Evolutionary conservation across 2,797 vertebrate species (phyloP), one percentile per base, ranked within the genome.

Genomic region (Eurystomus glaucurus): DNA sequence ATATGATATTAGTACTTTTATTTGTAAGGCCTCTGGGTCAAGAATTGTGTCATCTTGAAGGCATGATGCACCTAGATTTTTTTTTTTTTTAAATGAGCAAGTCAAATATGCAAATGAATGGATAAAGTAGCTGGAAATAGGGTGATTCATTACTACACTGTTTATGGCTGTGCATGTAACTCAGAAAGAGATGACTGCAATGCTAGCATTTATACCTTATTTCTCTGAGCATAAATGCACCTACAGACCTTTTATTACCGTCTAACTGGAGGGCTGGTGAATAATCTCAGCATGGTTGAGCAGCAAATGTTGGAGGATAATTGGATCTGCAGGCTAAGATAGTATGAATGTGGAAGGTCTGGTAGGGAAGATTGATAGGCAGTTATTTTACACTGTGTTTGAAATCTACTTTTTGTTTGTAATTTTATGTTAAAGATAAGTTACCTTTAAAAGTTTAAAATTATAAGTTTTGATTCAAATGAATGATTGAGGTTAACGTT

Each of bases 251-350:
- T 97, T 97, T 98, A 98, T 98, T 98, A 91, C 96, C 96, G 90
- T 95, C 88, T 98, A 95, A 97, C 97, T 98, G 94, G 96, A 98
- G 94, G 96, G 95, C 85, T 64, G 87, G 92, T 93, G 96, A 97
- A 97, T 98, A 97, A 97, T 96, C 96, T 98, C 97, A 97, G 96
- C 95, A 95, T 97, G 97, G 96, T 93, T 98, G 97, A 98, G 86
- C 97, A 98, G 96, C 97, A 98, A 98, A 98, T 98, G 95, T 97
- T 97, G 94, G 79, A 92, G 84, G 90, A 97, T 98, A 98, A 98
- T 98, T 98, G 97, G 95, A 97, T 98, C 95, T 98, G 83, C 88
- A 97, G 95, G 97, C 96, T 97, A 97, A 97, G 91, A 83, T 86
- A 85, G 62, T 94, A 86, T 28, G 80, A 97, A 96, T 15, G 6